Conservation (phyloP, 2,888 invertebrate genomes). For the Erpobdella octoculata region DNA sequence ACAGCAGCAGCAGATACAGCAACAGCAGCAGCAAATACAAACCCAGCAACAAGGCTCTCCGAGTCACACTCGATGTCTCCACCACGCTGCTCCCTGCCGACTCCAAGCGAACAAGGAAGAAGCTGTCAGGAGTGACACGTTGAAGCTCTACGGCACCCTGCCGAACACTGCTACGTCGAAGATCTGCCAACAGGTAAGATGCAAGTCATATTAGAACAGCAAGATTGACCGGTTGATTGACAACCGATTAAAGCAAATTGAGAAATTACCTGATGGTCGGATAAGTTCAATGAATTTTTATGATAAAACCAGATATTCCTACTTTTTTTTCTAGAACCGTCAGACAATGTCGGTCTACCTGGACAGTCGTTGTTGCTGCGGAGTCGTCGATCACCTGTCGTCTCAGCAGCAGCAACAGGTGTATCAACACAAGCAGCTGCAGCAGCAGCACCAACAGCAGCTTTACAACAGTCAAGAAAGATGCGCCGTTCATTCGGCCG, state of each 20-base stretch:
- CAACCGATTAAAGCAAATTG: too few relatives aligned
- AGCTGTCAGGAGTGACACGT: not conserved
- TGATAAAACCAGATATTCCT: too few relatives aligned
- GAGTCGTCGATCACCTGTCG: conserved; percentile 4
- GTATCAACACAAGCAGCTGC: too few relatives aligned
- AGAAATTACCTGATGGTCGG: too few relatives aligned
- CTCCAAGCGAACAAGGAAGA: not conserved
- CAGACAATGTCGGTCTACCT: conserved; percentile 30
- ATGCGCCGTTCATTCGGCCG: not conserved
- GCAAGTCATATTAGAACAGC: too few relatives aligned
- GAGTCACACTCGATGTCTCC: conserved; percentile 2
- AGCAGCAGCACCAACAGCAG: conserved; percentile 26
- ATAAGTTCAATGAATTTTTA: too few relatives aligned
- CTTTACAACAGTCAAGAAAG: not conserved
- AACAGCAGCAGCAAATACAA: conserved; percentile 20
- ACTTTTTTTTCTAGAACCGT: conserved; percentile 7
- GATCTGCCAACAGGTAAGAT: not conserved
- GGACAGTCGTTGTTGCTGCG: conserved; percentile 29
- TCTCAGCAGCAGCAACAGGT: conserved; percentile 13
- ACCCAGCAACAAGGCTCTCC: conserved; percentile 4
- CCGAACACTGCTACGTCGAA: not conserved
- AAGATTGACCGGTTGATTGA: too few relatives aligned
- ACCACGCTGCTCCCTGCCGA: not conserved
- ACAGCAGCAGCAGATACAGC: not conserved
- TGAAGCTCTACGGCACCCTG: not conserved